Evolutionary conservation across 1,140 invertebrate species (phyloP), one percentile per base, ranked within the genome.

Genomic region (Drosophila nigrodunni): DNA sequence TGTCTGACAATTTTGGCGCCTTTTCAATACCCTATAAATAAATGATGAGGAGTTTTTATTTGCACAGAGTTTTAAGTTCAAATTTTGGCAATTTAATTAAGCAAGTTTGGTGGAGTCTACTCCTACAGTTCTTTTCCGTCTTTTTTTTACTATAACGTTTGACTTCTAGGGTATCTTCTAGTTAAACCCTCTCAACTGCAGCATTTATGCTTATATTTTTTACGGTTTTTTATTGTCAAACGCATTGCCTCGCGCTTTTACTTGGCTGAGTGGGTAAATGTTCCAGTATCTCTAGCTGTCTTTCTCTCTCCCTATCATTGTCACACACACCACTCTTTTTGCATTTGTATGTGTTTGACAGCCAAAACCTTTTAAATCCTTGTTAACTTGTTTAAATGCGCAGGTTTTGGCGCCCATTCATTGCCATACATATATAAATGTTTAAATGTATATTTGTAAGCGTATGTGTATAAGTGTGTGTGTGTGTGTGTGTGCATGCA

Each of bases 341-440:
- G 18, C 18, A 46, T 69, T 35, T 80, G 25, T 39, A 41, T 39
- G 57, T 57, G 80, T 73, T 81, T 90, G 87, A 90, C 87, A 90
- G 88, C 57, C 71, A 90, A 90, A 90, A 87, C 88, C 88, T 90
- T 90, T 90, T 90, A 90, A 90, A 90, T 90, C 88, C 87, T 81
- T 90, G 87, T 90, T 90, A 90, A 90, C 77, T 90, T 90, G 72
- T 75, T 80, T 81, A 90, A 90, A 90, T 78, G 77, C 78, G 74
- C 82, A 81, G 80, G 82, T 90, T 86, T 75, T 82, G 52, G 74
- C 77, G 68, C 68, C 67, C 73, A 78, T 71, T 70, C 72, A 75
- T 66, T 71, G 41, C 57, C 50, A 37, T 46, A 37, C 30, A 54
- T 54, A 11, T 50, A 43, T 21, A 8, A 30, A 30, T 30, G 25